Evolutionary conservation across 2,797 vertebrate genomes (phyloP), one percentile per base, ranked within the genome.

Genomic region (Gorsachius magnificus): DNA sequence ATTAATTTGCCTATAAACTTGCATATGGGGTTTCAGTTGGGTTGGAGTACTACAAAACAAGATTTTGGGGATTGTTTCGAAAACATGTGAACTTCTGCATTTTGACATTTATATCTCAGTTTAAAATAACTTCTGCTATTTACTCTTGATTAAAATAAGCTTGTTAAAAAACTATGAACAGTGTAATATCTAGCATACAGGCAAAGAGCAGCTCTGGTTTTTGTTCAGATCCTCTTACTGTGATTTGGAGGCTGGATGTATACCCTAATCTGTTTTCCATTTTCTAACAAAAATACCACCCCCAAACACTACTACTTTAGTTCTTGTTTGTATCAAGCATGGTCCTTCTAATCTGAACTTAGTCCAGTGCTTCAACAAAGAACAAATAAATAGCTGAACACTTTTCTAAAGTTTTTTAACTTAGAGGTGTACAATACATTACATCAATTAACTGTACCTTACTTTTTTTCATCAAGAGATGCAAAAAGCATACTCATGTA

Each of bases 211-310:
- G 4, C 22, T 58, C 66, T 88, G 54, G 29, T 41, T 60, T 92
- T 95, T 96, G 50, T 80, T 83, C 48, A 97, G 91, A 95, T 90
- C 24, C 45, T 89, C 41, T 94, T 95, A 58, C 13, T 79, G 78
- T 90, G 63, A 81, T 89, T 70, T 85, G 69, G 63, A 79, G 65
- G 31, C 64, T 83, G 82, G 35, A 81, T 83, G 16, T 43, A 65
- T 33, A 89, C 19, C 41, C 78, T 89, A 96, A 86, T 68, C 41
- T 89, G 31, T 90, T 95, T 93, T 94, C 72, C 13, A 1, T 71
- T 25, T 60, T 96, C 71, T 60, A 92, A 91, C 29, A 88, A 63
- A 95, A 93, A 74, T 54, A 72, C 4, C 9, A 8, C 10, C 13
- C 3, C 2, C 2, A 85, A 94, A 87, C 57, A 24, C 24, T 76